phyloP scores from a whole-genome alignment of 1,140 invertebrate species.

The Drosophila pectinifera region DNA sequence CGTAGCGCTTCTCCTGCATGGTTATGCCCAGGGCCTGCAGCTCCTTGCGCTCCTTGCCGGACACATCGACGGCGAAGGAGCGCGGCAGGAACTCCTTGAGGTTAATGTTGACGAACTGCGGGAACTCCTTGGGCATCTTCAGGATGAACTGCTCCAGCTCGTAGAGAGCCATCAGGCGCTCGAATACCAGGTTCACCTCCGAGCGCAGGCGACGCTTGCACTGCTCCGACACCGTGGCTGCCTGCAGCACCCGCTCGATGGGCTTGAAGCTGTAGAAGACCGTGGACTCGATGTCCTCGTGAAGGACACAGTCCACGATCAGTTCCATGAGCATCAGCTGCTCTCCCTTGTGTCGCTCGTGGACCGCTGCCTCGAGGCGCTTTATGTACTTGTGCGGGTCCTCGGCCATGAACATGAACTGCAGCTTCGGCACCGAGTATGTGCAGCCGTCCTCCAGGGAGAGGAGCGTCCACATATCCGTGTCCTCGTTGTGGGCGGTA shows the following conservation, averaged over 20 bases:
- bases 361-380: constrained; percentile 63
- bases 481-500: constrained; percentile 45
- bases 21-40: constrained; percentile 47
- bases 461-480: constrained; percentile 57
- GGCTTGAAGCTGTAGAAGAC: constrained; percentile 62
- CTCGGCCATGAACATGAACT: constrained; percentile 82
- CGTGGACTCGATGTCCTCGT: constrained; percentile 68
- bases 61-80: constrained; percentile 31
- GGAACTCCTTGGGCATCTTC: constrained; percentile 79
- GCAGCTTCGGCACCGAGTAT: constrained; percentile 71
- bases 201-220: constrained; percentile 61
- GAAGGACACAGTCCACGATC: constrained; percentile 77
- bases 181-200: constrained; percentile 74
- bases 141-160: constrained; percentile 75
- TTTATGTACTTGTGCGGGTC: constrained; percentile 68
- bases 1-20: constrained; percentile 47
- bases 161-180: constrained; percentile 76
- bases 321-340: constrained; percentile 74
- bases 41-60: constrained; percentile 40
- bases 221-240: constrained; percentile 45
- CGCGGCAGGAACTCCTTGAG: constrained; percentile 63
- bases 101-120: constrained; percentile 58
- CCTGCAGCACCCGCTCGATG: constrained; percentile 50
- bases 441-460: constrained; percentile 60
- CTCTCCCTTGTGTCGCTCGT: constrained; percentile 69